Evolutionary conservation across 2,888 invertebrate species (phyloP), one percentile per base, ranked within the genome.

Genomic region (Petrophora chlorosata): DNA sequence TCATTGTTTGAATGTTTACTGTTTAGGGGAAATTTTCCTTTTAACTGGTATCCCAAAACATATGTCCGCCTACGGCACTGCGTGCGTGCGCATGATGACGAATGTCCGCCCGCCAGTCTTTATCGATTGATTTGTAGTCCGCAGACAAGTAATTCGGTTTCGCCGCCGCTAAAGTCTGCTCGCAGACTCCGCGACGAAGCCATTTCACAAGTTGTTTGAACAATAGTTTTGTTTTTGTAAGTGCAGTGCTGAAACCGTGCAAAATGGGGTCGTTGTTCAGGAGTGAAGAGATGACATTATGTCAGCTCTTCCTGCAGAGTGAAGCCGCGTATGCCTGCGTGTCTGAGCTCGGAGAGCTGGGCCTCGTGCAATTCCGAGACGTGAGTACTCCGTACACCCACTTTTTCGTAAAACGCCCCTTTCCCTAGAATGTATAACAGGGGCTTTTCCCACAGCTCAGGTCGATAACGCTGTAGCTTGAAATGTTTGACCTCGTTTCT

Each of bases 291-390:
- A 99, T 99, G 99, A 96, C 97, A 76, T 93, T 99, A 85, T 98
- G 98, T 93, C 99, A 99, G 90, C 95, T 99, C 73, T 99, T 98
- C 89, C 92, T 99, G 63, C 99, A 99, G 87, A 98, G 98, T 88
- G 99, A 99, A 92, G 98, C 99, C 47, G 98, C 99, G 10, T 99
- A 99, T 91, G 96, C 97, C 55, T 99, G 98, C 92, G 98, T 99
- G 62, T 98, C 99, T 19, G 99, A 99, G 85, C 92, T 99, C 39
- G 99, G 99, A 53, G 99, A 99, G 90, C 92, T 99, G 61, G 99
- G 99, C 42, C 92, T 99, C 56, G 98, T 98, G 33, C 99, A 99
- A 90, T 99, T 99, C 87, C 93, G 98, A 82, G 99, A 99, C 85
- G 95, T 96, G 86, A 94, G 95, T 93, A 77, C 53, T 52, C 51